phyloP scores from a whole-genome alignment of 2,888 invertebrate genomes.

The Perithous albicinctus region DNA sequence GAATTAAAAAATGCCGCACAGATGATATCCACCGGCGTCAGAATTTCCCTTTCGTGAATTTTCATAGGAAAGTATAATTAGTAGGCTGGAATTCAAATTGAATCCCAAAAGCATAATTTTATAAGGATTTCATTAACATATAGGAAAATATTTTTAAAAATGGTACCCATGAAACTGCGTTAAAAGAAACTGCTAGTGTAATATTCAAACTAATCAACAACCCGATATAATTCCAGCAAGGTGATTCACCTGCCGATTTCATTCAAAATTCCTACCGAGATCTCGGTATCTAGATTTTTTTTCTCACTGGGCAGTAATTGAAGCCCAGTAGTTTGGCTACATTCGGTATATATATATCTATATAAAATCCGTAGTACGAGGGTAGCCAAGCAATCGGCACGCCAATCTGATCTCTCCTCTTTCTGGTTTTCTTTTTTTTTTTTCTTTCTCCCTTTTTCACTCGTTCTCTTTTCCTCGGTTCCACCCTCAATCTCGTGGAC shows the following conservation, averaged over 20 bases:
- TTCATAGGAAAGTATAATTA: no score
- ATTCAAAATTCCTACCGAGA: not conserved
- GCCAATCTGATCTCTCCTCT: conserved; percentile 45
- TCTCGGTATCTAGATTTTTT: not conserved
- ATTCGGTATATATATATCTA: conserved; percentile 37
- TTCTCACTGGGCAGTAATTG: not conserved
- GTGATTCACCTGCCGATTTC: conserved; percentile 13
- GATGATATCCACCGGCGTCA: no score
- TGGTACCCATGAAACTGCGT: no score
- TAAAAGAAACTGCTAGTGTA: not conserved
- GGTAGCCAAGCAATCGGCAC: conserved; percentile 44
- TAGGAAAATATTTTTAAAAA: no score
- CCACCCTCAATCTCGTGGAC: conserved; percentile 52
- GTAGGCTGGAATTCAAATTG: no score
- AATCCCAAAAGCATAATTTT: no score
- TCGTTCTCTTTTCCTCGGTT: conserved; percentile 22
- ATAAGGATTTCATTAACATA: no score
- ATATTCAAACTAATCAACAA: not conserved
- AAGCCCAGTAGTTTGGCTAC: not conserved
- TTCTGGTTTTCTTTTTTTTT: conserved; percentile 28
- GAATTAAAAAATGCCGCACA: no score
- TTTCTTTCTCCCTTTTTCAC: conserved; percentile 33
- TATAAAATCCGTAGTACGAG: conserved; percentile 31
- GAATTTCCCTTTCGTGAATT: no score
- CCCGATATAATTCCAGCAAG: not conserved